Evolutionary conservation across 2,113 vertebrate species (phyloP).

Genomic region (Ictalurus punctatus): DNA sequence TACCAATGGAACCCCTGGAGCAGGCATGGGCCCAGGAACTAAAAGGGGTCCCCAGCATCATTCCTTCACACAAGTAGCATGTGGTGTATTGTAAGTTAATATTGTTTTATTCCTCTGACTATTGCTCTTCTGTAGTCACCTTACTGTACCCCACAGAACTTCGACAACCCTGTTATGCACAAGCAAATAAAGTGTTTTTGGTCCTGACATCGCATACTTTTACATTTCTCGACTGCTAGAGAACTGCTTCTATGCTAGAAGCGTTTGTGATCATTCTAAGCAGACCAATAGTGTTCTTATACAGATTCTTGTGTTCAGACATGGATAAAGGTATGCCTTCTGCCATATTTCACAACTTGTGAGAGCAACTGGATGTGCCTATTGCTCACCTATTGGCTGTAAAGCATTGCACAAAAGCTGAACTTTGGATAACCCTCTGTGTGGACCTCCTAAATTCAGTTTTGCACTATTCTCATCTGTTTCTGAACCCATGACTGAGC

Average conservation of each 20-base stretch:
- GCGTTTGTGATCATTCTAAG: background rate
- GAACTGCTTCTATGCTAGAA: background rate
- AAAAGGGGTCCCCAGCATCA: background rate
- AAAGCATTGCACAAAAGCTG: background rate
- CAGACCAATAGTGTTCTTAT: background rate
- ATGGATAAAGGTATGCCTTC: background rate
- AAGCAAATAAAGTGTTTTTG: background rate
- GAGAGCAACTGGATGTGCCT: too few species aligned
- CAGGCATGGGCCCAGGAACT: background rate
- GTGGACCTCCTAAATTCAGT: background rate
- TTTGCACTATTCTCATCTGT: background rate
- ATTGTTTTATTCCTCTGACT: background rate
- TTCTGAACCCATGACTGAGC: background rate
- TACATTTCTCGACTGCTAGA: too few species aligned
- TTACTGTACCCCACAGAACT: background rate
- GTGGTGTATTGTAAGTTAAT: too few species aligned
- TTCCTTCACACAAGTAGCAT: background rate
- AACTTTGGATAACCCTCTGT: background rate
- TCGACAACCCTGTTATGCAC: background rate
- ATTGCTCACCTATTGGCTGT: background rate
- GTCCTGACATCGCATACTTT: background rate
- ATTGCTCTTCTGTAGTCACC: background rate
- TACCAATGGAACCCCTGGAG: background rate
- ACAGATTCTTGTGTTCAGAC: background rate
- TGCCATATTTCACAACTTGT: background rate